Evolutionary conservation across 2,888 invertebrate species (phyloP).

Genomic region (Ectemnius lituratus): DNA sequence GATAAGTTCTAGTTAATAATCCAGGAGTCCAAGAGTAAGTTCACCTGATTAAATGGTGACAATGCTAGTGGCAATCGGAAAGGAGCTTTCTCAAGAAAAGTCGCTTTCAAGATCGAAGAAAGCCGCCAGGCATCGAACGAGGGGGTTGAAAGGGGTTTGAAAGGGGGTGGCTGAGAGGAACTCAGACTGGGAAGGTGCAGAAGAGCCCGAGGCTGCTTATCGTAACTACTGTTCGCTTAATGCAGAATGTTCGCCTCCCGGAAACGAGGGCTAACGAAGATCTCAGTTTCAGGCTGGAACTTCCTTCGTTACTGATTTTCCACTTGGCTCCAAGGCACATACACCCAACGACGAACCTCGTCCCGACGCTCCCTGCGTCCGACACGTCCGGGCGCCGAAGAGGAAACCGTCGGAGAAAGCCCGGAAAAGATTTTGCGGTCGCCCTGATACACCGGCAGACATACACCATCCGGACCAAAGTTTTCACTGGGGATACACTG

Average conservation of each 20-base stretch:
- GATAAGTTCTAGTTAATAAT: no score
- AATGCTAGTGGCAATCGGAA: constrained; percentile 2
- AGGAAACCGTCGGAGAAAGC: no score
- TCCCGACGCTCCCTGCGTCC: not conserved
- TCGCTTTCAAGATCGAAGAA: no score
- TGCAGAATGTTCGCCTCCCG: constrained; percentile 24
- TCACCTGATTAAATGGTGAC: not conserved
- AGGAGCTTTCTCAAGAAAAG: no score
- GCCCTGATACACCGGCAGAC: no score
- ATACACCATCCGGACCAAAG: no score
- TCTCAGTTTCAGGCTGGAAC: constrained; percentile 30
- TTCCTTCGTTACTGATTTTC: constrained; percentile 50
- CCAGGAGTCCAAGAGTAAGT: not conserved
- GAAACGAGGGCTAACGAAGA: constrained; percentile 42
- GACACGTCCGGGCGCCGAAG: no score
- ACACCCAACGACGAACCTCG: not conserved
- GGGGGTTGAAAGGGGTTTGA: not conserved
- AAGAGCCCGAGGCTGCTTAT: constrained; percentile 45
- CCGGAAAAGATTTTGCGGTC: no score
- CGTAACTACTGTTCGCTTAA: constrained; percentile 38
- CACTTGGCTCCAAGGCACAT: constrained; percentile 28
- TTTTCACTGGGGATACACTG: no score
- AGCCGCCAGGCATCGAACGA: no score
- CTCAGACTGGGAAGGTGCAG: constrained; percentile 15
- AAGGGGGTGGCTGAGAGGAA: constrained; percentile 17